These are phyloP conservation scores for Panorpa germanica DNA, from an alignment of 2,888 invertebrate genomes.

Conservation along the genomic window DNA sequence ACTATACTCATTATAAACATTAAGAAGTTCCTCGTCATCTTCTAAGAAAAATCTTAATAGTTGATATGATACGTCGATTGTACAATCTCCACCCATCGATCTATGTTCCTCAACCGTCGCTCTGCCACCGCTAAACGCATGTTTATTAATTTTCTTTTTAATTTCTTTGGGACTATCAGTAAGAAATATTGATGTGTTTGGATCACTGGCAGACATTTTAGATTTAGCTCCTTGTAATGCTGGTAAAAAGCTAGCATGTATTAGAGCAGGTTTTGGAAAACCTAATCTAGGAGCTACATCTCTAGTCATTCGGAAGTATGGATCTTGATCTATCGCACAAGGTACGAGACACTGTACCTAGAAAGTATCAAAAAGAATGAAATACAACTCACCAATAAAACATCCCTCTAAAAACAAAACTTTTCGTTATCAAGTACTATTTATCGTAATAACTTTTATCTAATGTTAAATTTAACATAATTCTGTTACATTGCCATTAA, in stretches of 20 bases:
- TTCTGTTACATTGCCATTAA: no score
- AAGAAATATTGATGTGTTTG: conserved; percentile 85
- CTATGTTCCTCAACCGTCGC: conserved; percentile 87
- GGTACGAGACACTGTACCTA: conserved; percentile 72
- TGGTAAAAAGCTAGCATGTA: conserved; percentile 81
- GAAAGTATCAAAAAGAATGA: conserved; percentile 1
- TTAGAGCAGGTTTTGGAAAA: conserved; percentile 67
- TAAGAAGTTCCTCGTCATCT: conserved; percentile 69
- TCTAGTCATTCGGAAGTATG: conserved; percentile 96
- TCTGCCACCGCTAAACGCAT: conserved; percentile 95
- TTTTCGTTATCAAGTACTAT: neutral
- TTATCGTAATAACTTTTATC: neutral
- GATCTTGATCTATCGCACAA: conserved; percentile 99
- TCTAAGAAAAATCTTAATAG: conserved; percentile 90
- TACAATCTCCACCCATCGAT: conserved; percentile 81
- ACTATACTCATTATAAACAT: conserved; percentile 30
- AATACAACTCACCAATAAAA: conserved; percentile 1
- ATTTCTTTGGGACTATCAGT: conserved; percentile 90
- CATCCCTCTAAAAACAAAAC: neutral
- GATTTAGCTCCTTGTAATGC: conserved; percentile 91
- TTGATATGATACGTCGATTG: conserved; percentile 89
- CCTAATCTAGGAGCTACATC: conserved; percentile 92
- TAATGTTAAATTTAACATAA: no score
- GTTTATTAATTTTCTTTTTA: conserved; percentile 90
- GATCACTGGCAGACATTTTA: conserved; percentile 96